phyloP scores from a whole-genome alignment of 2,113 vertebrate genomes.

The Eretmochelys imbricata region DNA sequence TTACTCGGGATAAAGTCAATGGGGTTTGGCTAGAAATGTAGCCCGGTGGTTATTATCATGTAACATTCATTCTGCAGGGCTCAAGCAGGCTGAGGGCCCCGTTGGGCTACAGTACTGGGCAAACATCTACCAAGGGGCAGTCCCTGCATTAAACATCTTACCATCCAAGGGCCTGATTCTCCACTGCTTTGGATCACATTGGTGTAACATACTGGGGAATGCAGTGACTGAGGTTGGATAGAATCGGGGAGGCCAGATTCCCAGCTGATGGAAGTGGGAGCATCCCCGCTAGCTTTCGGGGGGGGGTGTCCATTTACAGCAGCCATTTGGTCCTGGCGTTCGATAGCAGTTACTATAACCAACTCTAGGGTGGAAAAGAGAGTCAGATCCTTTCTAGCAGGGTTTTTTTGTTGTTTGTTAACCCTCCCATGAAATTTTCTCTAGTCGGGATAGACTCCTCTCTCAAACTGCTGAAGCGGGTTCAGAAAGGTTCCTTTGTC shows the following conservation, averaged over 20 bases:
- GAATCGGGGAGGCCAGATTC: background rate
- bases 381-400: background rate
- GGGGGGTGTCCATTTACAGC: background rate
- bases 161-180: background rate
- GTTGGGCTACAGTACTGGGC: background rate
- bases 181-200: background rate
- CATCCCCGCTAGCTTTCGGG: background rate
- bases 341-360: background rate
- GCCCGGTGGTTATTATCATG: accelerated
- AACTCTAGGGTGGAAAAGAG: background rate
- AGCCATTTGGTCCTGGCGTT: background rate
- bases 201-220: background rate
- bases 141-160: background rate
- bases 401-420: background rate
- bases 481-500: background rate
- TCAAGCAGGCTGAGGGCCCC: background rate
- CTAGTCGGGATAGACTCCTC: background rate
- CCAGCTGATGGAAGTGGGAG: background rate
- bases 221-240: background rate
- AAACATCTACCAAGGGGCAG: background rate
- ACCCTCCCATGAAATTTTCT: background rate
- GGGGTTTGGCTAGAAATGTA: background rate
- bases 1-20: background rate
- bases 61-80: accelerated
- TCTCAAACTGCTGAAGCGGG: background rate